Percentiles rank a stretch among this genome's conserved stretches.
Conservation (phyloP, 1,140 invertebrate species). For the Solenopsis invicta region DNA sequence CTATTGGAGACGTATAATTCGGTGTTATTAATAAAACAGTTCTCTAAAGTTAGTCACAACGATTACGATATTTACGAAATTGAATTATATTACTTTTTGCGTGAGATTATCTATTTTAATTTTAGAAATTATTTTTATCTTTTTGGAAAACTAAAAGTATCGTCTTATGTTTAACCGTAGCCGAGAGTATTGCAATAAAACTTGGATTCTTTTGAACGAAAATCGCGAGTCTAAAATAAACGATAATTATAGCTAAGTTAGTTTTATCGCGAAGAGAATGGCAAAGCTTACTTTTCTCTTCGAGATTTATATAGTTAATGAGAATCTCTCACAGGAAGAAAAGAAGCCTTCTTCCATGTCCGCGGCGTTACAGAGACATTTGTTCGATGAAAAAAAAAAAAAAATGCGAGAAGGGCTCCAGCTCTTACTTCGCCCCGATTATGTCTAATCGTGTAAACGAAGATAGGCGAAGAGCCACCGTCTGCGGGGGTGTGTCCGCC, state of each 20-base stretch:
- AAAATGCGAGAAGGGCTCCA: background rate
- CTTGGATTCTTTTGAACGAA: background rate
- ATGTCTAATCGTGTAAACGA: conserved; percentile 62
- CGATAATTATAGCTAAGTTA: background rate
- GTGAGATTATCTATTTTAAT: conserved; percentile 10
- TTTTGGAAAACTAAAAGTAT: background rate
- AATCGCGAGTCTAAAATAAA: background rate
- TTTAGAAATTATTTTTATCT: background rate
- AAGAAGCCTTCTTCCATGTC: background rate
- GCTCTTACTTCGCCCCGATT: conserved; percentile 29
- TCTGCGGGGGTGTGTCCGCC: conserved; percentile 66
- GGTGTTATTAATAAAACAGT: background rate
- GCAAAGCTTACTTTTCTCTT: background rate
- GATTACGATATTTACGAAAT: background rate
- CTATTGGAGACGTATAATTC: background rate
- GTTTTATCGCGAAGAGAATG: background rate
- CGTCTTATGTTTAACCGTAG: background rate
- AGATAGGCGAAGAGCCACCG: conserved; percentile 31
- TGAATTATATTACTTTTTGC: background rate
- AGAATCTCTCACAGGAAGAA: background rate
- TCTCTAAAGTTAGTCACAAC: background rate
- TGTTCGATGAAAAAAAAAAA: background rate
- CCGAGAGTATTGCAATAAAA: background rate
- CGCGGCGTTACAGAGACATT: background rate
- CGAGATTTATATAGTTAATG: background rate